Evolutionary conservation across 2,113 vertebrate genomes (phyloP), one percentile per base, ranked within the genome.

Genomic region (Percopsis transmontana): DNA sequence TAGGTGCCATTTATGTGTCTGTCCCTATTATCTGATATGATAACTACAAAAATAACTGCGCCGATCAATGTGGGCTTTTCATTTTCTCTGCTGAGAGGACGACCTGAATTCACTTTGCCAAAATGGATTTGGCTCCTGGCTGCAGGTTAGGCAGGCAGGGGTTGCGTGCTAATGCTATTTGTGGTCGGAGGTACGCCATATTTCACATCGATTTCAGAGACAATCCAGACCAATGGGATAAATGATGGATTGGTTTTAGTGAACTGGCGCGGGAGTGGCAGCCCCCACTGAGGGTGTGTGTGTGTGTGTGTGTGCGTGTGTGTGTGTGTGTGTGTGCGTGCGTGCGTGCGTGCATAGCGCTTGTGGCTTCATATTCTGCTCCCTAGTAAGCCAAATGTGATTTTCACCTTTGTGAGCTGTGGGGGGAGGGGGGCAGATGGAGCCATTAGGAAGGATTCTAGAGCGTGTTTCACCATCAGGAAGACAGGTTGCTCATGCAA

Each of bases 401-500:
- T 76, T 70, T 62, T 59, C 54, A 62, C 69, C 62, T 80, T 71
- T 77, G 53, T 53, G 53, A 78, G 71, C 70, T 50, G 66, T 59
- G 69, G 66, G 68, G 79, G 83, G 70, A 84, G 79, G 86, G 73
- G 68, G 65, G 56, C 69, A 74, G 66, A 81, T 75, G 53, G 68
- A 75, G 70, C 69, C 69, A 82, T 87, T 73, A 68, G 66, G 78
- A 75, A 52, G 66, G 45, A 62, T 72, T 77, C 74, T 77, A 83
- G 76, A 83, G 59, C 69, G 66, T 75, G 74, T 70, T 66, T 57
- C 76, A 52, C 27, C 62, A 74, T 65, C 66, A 72, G 72, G 69
- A 58, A 71, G 72, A 80, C 85, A 81, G 82, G 81, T 80, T 85
- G 77, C 76, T 81, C 73, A 82, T 82, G 55, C 84, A 85, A 82